These are phyloP conservation scores for Oxystoma pomonae DNA, from an alignment of 2,888 invertebrate genomes.

Conservation along the genomic window DNA sequence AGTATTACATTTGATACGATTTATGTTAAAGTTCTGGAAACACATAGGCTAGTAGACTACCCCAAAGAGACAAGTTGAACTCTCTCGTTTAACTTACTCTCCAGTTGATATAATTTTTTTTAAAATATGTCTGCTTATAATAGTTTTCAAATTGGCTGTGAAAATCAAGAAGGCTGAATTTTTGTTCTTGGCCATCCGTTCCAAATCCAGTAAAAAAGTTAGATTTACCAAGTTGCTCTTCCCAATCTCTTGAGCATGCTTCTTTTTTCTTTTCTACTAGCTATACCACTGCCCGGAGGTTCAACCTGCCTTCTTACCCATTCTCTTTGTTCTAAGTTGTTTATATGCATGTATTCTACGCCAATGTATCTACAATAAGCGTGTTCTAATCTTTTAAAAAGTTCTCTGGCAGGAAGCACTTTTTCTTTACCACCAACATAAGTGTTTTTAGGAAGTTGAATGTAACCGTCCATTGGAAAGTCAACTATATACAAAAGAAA, in stretches of 20 bases:
- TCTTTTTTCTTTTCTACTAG: slow-evolving; percentile 80
- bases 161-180: too few species aligned
- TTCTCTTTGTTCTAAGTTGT: slow-evolving; percentile 95
- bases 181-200: too few species aligned
- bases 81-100: too few species aligned
- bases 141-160: too few species aligned
- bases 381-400: slow-evolving; percentile 82
- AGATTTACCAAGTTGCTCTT: slow-evolving; percentile 55
- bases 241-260: slow-evolving; percentile 90
- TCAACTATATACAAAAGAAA: slow-evolving; percentile 61
- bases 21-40: too few species aligned
- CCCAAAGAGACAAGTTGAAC: too few species aligned
- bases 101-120: too few species aligned
- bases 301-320: slow-evolving; percentile 97
- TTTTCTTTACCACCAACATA: slow-evolving; percentile 92
- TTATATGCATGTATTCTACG: slow-evolving; percentile 99
- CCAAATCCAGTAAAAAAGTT: not conserved
- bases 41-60: too few species aligned
- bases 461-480: slow-evolving; percentile 91
- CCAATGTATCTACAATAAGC: slow-evolving; percentile 97
- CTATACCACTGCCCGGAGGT: not conserved
- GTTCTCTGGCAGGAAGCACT: slow-evolving; percentile 88
- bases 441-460: slow-evolving; percentile 93
- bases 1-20: too few species aligned
- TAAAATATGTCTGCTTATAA: too few species aligned